Percentiles rank a stretch among this genome's conserved stretches.
Conservation (phyloP, 2,888 invertebrate genomes). For the Loripinus fragilis region DNA sequence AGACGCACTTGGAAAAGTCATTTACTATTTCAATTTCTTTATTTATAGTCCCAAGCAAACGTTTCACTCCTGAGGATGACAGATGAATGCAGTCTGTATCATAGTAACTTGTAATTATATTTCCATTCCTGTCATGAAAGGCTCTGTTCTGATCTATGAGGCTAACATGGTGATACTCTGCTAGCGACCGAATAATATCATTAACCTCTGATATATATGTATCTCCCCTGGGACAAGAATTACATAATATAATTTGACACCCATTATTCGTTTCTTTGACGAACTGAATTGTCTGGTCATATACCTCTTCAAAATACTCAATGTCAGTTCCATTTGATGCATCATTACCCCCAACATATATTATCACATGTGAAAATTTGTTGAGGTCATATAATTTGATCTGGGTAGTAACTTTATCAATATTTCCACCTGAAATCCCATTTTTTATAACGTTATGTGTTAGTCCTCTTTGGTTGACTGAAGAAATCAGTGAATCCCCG, state of each 20-base stretch:
- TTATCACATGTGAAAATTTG: constrained; percentile 3
- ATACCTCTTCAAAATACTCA: background rate
- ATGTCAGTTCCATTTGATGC: constrained; percentile 3
- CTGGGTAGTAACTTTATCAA: background rate
- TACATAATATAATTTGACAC: background rate
- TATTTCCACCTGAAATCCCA: background rate
- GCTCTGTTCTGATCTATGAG: background rate
- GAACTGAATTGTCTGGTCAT: background rate
- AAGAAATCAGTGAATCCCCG: constrained; percentile 4
- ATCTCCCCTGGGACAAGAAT: background rate
- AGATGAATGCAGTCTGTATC: background rate
- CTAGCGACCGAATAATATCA: background rate
- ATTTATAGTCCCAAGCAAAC: background rate
- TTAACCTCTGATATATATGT: background rate
- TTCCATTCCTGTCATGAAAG: background rate
- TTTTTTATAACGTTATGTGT: background rate
- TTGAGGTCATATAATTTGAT: background rate
- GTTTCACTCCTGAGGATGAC: background rate
- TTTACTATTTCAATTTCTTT: background rate
- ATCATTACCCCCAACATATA: constrained; percentile 3
- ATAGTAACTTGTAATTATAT: constrained; percentile 3
- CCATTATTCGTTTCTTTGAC: background rate
- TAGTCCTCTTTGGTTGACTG: constrained; percentile 1
- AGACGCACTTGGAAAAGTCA: background rate
- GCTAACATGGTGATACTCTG: background rate